These are phyloP conservation scores for Lordiphosa collinella DNA, from an alignment of 1,140 invertebrate genomes.

Conservation along the genomic window DNA sequence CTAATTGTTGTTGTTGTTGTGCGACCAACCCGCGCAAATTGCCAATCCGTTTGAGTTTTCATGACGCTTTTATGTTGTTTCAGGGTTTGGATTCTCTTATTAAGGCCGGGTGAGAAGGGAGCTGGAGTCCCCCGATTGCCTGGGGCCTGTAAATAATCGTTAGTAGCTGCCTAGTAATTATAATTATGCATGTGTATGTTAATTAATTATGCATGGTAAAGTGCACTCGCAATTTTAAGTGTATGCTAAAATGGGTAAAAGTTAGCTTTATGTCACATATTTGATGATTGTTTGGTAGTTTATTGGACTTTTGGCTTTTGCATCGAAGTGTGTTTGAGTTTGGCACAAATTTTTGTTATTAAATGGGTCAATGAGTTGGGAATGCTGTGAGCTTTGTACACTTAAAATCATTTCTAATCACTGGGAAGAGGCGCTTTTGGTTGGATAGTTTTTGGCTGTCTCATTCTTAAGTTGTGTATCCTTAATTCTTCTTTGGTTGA, in stretches of 20 bases:
- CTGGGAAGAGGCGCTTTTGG: too few species aligned
- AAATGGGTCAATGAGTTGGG: too few species aligned
- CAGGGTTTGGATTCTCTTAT: not conserved
- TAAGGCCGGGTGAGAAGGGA: not conserved
- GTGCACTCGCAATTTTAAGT: not conserved
- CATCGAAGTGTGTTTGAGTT: too few species aligned
- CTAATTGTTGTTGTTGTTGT: constrained; percentile 15
- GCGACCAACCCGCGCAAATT: constrained; percentile 35
- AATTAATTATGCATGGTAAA: constrained; percentile 47
- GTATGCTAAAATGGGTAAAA: not conserved
- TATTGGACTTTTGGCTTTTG: too few species aligned
- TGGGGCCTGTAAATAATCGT: constrained; percentile 2
- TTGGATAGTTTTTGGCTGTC: too few species aligned
- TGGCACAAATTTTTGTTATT: too few species aligned
- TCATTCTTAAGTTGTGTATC: too few species aligned
- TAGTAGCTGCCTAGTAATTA: constrained; percentile 29
- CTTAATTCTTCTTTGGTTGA: too few species aligned
- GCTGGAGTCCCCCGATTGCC: not conserved
- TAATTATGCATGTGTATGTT: constrained; percentile 49
- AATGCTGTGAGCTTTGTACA: too few species aligned
- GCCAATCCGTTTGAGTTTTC: constrained; percentile 56
- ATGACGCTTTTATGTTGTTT: constrained; percentile 30
- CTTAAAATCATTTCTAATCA: too few species aligned
- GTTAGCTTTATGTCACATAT: not conserved
- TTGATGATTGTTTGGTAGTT: too few species aligned